Conservation (phyloP, 2,888 invertebrate genomes). For the Cephus spinipes region DNA sequence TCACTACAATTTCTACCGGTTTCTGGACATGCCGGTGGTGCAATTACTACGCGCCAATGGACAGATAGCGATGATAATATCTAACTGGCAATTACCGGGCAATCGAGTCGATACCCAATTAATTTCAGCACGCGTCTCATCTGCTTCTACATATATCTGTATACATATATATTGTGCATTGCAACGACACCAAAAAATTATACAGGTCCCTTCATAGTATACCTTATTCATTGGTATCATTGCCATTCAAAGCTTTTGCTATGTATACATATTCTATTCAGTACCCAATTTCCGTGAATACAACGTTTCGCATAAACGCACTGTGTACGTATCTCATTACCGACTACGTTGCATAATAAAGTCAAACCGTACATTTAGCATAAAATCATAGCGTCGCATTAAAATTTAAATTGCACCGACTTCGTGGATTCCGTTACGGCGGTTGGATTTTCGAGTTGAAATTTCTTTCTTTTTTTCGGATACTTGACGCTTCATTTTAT, state of each 20-base stretch:
- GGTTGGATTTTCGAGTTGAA: not conserved
- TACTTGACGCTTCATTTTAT: not conserved
- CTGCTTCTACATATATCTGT: not conserved
- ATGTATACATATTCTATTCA: not conserved
- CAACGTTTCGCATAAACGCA: not conserved
- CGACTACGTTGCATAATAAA: slow-evolving; percentile 16
- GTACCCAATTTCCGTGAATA: not conserved
- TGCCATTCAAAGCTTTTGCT: not conserved
- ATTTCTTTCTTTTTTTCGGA: too few species aligned
- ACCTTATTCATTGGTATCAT: not conserved
- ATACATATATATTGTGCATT: not conserved
- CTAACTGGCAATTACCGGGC: not conserved
- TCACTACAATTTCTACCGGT: not conserved
- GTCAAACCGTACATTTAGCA: slow-evolving; percentile 3
- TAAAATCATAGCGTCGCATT: slow-evolving; percentile 32
- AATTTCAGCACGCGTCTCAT: slow-evolving; percentile 2
- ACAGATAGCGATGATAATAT: not conserved
- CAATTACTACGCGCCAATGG: not conserved
- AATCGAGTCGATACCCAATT: not conserved
- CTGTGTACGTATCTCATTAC: slow-evolving; percentile 34
- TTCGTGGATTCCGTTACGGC: slow-evolving; percentile 21
- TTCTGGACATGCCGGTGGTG: not conserved
- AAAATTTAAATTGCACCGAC: slow-evolving; percentile 36
- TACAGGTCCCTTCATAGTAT: not conserved
- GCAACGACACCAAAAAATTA: not conserved